Evolutionary conservation across 2,797 vertebrate genomes (phyloP).

Genomic region (Accipiter badius): DNA sequence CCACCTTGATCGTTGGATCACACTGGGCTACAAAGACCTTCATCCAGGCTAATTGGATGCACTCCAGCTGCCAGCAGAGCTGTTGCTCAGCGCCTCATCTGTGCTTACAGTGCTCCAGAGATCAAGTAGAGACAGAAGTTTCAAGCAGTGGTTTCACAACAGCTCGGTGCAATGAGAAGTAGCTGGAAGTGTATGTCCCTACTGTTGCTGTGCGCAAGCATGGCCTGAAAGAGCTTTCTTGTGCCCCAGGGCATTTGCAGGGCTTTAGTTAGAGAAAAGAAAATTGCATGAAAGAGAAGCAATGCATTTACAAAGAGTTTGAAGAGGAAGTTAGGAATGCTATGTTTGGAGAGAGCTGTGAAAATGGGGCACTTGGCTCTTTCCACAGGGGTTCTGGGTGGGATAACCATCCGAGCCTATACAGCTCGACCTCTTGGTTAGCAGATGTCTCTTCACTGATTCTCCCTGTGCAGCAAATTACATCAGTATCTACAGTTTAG

Average conservation of each 20-base stretch:
- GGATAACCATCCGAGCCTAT: not conserved
- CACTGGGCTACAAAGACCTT: not conserved
- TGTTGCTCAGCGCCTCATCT: accelerated
- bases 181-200: not conserved
- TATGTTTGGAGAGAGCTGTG: not conserved
- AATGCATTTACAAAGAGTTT: not conserved
- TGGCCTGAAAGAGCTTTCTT: not conserved
- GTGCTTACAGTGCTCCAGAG: not conserved
- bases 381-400: not conserved
- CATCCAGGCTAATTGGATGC: not conserved
- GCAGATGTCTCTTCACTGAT: not conserved
- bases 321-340: not conserved
- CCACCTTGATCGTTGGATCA: not conserved
- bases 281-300: not conserved
- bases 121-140: not conserved
- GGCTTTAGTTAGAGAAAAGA: not conserved
- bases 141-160: not conserved
- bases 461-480: not conserved
- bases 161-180: not conserved
- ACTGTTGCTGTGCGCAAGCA: not conserved
- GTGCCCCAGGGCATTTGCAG: not conserved
- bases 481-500: not conserved
- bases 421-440: not conserved
- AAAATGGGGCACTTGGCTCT: not conserved
- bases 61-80: not conserved